phyloP scores from a whole-genome alignment of 2,888 invertebrate genomes.

The Spodoptera exigua region DNA sequence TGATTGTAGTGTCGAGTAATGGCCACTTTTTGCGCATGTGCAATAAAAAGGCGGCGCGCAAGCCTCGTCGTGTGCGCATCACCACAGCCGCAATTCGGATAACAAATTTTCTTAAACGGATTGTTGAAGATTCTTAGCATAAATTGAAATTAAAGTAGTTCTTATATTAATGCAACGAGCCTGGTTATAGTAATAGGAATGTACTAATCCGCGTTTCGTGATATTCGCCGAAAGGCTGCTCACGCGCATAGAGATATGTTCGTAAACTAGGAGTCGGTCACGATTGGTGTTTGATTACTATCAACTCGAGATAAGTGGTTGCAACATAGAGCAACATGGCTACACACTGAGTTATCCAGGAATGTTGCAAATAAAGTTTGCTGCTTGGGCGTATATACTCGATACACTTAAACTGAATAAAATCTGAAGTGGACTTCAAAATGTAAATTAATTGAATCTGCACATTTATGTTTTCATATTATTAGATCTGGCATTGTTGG shows the following conservation, averaged over 20 bases:
- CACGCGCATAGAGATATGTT: conserved; percentile 34
- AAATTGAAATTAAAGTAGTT: not conserved
- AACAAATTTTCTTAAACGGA: conserved; percentile 28
- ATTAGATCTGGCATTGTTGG: no score
- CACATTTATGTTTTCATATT: no score
- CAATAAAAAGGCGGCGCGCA: conserved; percentile 77
- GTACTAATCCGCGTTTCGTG: conserved; percentile 40
- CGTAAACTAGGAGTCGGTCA: conserved; percentile 48
- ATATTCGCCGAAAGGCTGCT: conserved; percentile 17
- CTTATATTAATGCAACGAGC: not conserved
- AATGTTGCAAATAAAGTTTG: conserved; percentile 13
- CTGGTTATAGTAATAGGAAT: conserved; percentile 3
- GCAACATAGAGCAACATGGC: conserved; percentile 8
- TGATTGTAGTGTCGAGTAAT: conserved; percentile 74
- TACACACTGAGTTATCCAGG: conserved; percentile 12
- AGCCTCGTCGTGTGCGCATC: conserved; percentile 51
- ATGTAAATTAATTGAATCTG: no score
- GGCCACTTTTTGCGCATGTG: conserved; percentile 76
- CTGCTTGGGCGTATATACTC: no score
- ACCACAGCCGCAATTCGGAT: conserved; percentile 26
- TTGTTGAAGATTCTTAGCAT: conserved; percentile 13
- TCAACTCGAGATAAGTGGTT: conserved; percentile 39
- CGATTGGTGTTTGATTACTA: conserved; percentile 50
- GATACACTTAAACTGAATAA: no score
- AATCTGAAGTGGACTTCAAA: no score